These are phyloP conservation scores for Nemotelus nigrinus DNA, from an alignment of 2,888 invertebrate species.

Conservation along the genomic window DNA sequence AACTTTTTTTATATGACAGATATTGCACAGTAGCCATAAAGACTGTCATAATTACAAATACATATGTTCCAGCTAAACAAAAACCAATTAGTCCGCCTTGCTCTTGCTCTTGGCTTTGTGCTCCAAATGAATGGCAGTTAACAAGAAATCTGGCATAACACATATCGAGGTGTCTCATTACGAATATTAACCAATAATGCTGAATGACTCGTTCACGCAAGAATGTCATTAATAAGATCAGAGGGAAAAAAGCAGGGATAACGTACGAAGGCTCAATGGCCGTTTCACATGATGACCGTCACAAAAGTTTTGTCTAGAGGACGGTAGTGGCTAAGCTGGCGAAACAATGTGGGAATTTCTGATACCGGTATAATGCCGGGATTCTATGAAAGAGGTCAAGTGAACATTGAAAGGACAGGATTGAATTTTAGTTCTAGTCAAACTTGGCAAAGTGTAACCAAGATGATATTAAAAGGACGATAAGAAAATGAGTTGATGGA, in stretches of 20 bases:
- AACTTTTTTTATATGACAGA: not conserved
- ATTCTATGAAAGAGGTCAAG: no score
- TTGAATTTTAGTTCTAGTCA: no score
- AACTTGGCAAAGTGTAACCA: no score
- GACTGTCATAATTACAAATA: not conserved
- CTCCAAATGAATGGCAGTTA: slow-evolving; percentile 28
- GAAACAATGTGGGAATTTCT: no score
- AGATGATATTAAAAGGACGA: no score
- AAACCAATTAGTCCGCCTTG: slow-evolving; percentile 34
- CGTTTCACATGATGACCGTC: no score
- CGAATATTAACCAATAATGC: slow-evolving; percentile 43
- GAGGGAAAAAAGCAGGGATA: not conserved
- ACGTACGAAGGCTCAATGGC: not conserved
- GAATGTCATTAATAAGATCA: slow-evolving; percentile 17
- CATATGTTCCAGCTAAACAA: slow-evolving; percentile 7
- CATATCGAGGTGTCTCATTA: slow-evolving; percentile 29
- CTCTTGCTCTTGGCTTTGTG: not conserved
- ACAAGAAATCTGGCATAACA: slow-evolving; percentile 39
- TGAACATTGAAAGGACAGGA: no score
- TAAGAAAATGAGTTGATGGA: no score
- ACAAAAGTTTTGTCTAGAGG: no score
- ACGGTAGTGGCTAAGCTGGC: no score
- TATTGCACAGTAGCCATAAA: not conserved
- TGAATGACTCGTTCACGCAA: slow-evolving; percentile 41
- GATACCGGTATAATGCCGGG: no score